These are phyloP conservation scores for Agrenia bidenticulata DNA, from an alignment of 2,888 invertebrate genomes.

Conservation along the genomic window DNA sequence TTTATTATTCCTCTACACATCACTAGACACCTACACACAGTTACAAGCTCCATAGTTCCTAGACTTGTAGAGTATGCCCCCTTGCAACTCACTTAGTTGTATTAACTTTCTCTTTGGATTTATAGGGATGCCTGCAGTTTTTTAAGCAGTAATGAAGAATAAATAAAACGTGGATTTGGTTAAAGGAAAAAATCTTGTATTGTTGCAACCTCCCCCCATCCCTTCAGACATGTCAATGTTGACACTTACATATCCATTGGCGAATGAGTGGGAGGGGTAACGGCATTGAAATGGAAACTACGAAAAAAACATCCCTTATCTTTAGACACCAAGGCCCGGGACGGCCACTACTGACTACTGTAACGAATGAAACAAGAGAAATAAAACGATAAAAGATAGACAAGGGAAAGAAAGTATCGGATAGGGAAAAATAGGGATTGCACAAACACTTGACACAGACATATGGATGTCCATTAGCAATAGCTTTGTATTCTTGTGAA, in stretches of 20 bases:
- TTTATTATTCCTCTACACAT: too few relatives aligned
- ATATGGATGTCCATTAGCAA: constrained; percentile 33
- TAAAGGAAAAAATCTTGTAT: too few relatives aligned
- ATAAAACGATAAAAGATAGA: constrained; percentile 11
- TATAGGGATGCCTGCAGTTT: too few relatives aligned
- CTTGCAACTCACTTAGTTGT: too few relatives aligned
- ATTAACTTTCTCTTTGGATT: too few relatives aligned
- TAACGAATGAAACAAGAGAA: neutral
- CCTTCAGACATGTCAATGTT: neutral
- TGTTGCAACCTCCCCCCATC: too few relatives aligned
- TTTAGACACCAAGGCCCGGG: neutral
- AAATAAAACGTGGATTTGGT: too few relatives aligned
- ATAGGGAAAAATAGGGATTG: constrained; percentile 26
- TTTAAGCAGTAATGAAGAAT: too few relatives aligned
- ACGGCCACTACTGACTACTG: neutral
- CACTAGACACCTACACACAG: too few relatives aligned
- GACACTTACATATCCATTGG: constrained; percentile 14
- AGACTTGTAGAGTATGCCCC: too few relatives aligned
- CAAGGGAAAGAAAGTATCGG: constrained; percentile 20
- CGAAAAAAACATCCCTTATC: neutral
- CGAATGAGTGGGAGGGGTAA: neutral
- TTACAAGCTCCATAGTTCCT: too few relatives aligned
- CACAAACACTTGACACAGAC: constrained; percentile 28
- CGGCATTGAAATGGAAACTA: neutral
- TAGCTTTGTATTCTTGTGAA: constrained; percentile 28